Base-by-base conservation (phyloP, 2,113 vertebrate genomes). In the Cebus imitator region DNA sequence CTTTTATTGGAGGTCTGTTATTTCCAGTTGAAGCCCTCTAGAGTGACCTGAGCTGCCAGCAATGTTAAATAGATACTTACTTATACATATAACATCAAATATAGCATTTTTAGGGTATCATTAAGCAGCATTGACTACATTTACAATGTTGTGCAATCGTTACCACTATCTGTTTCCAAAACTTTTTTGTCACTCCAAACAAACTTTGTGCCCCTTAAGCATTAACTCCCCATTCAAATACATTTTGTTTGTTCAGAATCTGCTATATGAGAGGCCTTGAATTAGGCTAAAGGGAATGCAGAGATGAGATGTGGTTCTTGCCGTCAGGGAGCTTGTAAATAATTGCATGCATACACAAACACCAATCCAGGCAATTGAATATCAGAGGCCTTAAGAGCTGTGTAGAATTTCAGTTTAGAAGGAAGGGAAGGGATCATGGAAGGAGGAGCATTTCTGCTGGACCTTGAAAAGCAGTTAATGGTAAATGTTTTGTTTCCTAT, bases 211-310 rank as follows among this genome's bases (percentile, higher is more conserved):
- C 40, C 30, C 23, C 11, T 64, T 93, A 93, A 88, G 79, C 79
- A 87, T 17, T 87, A 89, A 58, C 16, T 58, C 40, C 16, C 48
- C 35, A 84, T 48, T 57, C 55, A 78, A 55, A 70, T 70, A 27
- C 80, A 52, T 81, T 87, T 64, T 64, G 68, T 87, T 83, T 97
- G 70, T 95, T 90, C 27, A 78, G 35, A 93, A 48, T 95, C 61
- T 95, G 13, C 76, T 90, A 2, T 43, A 14, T 58, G 58, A 87
- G 80, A 79, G 64, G 20, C 52, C n/a, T 50, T 96, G 25, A 30
- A 61, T 58, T 92, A 37, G 89, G 58, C 85, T 66, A 55, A 21
- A 81, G 82, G 73, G 79, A 88, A 55, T 88, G 45, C 10, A 92
- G 90, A 91, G 25, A 58, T 81, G 35, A 89, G 30, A 43, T 91